phyloP scores from a whole-genome alignment of 2,797 vertebrate species.

The Emys orbicularis region DNA sequence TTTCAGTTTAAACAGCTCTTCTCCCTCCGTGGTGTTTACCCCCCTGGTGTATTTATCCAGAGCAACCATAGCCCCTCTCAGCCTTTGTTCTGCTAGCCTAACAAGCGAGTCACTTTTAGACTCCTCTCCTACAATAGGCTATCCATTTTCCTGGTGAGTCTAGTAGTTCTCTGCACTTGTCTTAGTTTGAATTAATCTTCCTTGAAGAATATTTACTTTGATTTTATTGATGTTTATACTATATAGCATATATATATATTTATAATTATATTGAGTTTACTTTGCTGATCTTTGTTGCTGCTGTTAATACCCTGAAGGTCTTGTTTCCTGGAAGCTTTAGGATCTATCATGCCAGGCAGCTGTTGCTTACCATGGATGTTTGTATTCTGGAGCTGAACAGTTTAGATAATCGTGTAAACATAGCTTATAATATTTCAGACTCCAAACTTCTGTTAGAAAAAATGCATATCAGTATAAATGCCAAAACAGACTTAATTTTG shows the following conservation, averaged over 20 bases:
- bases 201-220: neutral
- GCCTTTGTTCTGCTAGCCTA: neutral
- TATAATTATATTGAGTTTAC: conserved; percentile 30
- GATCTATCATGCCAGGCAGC: neutral
- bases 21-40: neutral
- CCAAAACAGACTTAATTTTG: conserved; percentile 36
- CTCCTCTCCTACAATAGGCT: neutral
- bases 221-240: conserved; percentile 39
- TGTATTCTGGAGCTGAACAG: conserved; percentile 22
- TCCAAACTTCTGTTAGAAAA: neutral
- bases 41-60: neutral
- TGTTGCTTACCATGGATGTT: conserved; percentile 32
- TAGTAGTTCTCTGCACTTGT: neutral
- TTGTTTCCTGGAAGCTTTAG: neutral
- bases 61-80: neutral
- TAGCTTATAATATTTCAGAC: neutral
- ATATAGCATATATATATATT: neutral
- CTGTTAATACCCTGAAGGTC: conserved; percentile 31
- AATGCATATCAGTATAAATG: neutral
- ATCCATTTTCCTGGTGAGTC: neutral
- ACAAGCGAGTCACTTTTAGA: neutral
- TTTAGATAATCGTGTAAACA: neutral
- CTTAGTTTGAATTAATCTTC: neutral
- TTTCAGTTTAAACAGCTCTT: neutral
- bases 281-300: neutral